Evolutionary conservation across 2,888 invertebrate species (phyloP).

Genomic region (Fissipunctia ypsillon): DNA sequence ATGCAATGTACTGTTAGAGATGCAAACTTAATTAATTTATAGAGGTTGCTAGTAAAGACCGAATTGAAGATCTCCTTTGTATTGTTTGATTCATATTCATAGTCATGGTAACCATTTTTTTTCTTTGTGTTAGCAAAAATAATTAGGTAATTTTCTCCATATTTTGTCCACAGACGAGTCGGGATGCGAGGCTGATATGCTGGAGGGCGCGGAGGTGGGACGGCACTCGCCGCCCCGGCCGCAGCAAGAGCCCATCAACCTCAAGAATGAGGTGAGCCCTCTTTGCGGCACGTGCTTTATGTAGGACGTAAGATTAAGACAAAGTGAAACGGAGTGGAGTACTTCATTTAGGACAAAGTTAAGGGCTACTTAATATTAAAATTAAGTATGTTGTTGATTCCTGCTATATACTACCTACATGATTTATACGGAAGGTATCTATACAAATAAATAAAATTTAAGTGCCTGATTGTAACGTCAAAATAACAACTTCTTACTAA

Average conservation of each 20-base stretch:
- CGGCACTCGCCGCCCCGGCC: constrained; percentile 90
- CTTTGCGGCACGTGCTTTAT: constrained; percentile 29
- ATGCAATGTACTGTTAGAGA: no score
- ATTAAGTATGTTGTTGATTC: no score
- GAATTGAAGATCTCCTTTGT: background rate
- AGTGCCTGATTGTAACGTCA: no score
- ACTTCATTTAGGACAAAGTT: no score
- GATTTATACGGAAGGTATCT: no score
- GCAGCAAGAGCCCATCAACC: constrained; percentile 90
- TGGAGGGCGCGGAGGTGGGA: constrained; percentile 93
- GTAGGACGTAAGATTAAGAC: constrained; percentile 15
- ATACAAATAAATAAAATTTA: no score
- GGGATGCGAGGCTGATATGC: constrained; percentile 96
- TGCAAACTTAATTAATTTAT: background rate
- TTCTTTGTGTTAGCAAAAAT: background rate
- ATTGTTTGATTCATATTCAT: background rate
- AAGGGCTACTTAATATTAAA: no score
- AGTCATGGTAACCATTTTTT: background rate
- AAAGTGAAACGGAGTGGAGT: background rate
- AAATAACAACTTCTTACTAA: no score
- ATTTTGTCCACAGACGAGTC: constrained; percentile 92
- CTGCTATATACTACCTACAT: no score
- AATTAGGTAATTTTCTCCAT: constrained; percentile 2
- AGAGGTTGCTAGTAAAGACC: background rate
- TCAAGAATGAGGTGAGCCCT: constrained; percentile 88